Evolutionary conservation across 2,888 invertebrate species (phyloP), one percentile per base, ranked within the genome.

Genomic region (Ophraella communa): DNA sequence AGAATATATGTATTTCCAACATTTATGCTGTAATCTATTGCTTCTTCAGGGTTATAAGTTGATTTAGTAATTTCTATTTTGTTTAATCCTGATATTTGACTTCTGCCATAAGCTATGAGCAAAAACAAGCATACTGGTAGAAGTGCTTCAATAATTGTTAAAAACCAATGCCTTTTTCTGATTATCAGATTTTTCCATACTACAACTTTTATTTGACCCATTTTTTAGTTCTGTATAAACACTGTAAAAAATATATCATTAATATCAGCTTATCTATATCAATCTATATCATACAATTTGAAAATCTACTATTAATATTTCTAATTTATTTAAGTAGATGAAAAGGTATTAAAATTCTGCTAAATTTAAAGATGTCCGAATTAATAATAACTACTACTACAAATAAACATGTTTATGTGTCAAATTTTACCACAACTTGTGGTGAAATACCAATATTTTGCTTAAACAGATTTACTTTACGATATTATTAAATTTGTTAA

Each of bases 141-240:
- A 0, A 76, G 21, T 17, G 78, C 70, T 71, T 81, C 81, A 14
- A 75, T 73, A 30, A 77, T 56, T 11, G 80, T 78, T 64, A 80
- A 69, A 18, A 81, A 64, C 75, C 77, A 80, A 68, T 80, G 80
- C 11, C 79, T 73, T 66, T 76, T 79, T 49, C 82, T 71, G 21
- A 81, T 79, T 10, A 77, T 70, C 0, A 70, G 69, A 60, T 80
- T 80, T 59, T 82, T 81, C 81, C 81, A 82, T 47, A 79, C 45
- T 11, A 80, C 71, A 20, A 80, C 73, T 55, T 73, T 73, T n/a
- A 80, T 64, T 69, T 79, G 75, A 30, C 39, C 17, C 39, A 39
- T 39, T 39, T 39, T 39, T 39, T 14, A 27, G 27, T 10, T 7
- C 27, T 39, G 39, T 14, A 14, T n/a, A 14, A 14, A 39, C 7